Percentiles rank a stretch among this genome's conserved stretches.
These are phyloP conservation scores for Boulengeromyrus knoepffleri DNA, from an alignment of 2,113 vertebrate species.

Conservation along the genomic window DNA sequence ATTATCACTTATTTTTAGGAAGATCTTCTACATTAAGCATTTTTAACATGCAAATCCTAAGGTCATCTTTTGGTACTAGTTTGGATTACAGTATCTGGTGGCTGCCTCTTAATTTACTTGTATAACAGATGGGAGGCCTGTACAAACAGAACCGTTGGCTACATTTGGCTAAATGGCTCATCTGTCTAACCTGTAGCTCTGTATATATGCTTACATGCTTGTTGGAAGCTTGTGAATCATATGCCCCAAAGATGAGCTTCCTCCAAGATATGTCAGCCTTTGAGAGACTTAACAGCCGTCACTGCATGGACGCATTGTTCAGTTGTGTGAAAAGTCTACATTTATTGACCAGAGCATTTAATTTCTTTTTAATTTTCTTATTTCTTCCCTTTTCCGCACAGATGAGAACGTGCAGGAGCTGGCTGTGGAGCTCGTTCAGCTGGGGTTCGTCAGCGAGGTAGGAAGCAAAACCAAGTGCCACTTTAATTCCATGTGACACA, in stretches of 20 bases:
- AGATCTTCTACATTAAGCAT: not conserved
- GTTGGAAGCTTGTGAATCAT: slow-evolving; percentile 11
- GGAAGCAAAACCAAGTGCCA: slow-evolving; percentile 22
- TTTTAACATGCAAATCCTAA: not conserved
- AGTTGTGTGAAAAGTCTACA: not conserved
- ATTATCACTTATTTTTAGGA: not conserved
- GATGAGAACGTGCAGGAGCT: slow-evolving; percentile 94
- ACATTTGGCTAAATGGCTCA: not conserved
- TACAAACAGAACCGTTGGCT: not conserved
- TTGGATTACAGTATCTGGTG: not conserved
- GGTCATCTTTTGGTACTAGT: not conserved
- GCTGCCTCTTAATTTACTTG: not conserved
- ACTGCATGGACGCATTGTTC: not conserved
- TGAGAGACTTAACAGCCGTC: slow-evolving; percentile 22
- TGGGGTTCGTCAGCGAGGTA: slow-evolving; percentile 97
- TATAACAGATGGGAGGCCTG: not conserved
- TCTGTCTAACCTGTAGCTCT: not conserved
- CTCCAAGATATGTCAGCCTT: not conserved
- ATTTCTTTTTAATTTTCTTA: not conserved
- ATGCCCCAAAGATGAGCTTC: not conserved
- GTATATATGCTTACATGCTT: not conserved
- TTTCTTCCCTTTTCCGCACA: slow-evolving; percentile 43
- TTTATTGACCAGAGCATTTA: not conserved
- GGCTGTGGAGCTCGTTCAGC: slow-evolving; percentile 88
- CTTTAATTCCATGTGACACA: not conserved